These are phyloP conservation scores for Orthosia gracilis DNA, from an alignment of 2,888 invertebrate species.

Conservation along the genomic window DNA sequence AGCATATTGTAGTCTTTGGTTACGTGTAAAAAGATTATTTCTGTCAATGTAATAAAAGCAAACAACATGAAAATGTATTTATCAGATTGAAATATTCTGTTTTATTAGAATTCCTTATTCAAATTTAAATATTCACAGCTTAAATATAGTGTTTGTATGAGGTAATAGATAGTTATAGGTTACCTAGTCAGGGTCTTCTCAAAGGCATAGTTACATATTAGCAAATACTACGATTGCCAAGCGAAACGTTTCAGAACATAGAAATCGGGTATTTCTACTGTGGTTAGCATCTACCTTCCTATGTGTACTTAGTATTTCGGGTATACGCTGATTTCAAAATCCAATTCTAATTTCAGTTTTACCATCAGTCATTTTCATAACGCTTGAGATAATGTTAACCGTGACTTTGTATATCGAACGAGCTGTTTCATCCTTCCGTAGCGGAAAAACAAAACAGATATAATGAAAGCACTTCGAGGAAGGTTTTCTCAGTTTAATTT, in stretches of 20 bases:
- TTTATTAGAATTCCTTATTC: no score
- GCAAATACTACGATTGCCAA: conserved; percentile 6
- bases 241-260: neutral
- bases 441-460: neutral
- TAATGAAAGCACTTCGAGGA: neutral
- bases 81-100: no score
- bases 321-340: neutral
- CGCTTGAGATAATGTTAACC: neutral
- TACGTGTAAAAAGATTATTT: no score
- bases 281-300: neutral
- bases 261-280: neutral
- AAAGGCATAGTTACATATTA: neutral
- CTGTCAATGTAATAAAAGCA: no score
- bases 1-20: no score
- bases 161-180: neutral
- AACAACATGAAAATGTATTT: no score
- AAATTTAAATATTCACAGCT: neutral
- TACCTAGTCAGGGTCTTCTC: conserved; percentile 2
- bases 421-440: neutral
- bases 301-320: neutral
- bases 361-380: conserved; percentile 12
- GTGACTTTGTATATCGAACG: neutral
- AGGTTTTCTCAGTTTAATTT: conserved; percentile 19
- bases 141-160: neutral
- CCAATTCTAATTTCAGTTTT: neutral